phyloP scores from a whole-genome alignment of 2,113 vertebrate genomes.

The Malaclemys terrapin region DNA sequence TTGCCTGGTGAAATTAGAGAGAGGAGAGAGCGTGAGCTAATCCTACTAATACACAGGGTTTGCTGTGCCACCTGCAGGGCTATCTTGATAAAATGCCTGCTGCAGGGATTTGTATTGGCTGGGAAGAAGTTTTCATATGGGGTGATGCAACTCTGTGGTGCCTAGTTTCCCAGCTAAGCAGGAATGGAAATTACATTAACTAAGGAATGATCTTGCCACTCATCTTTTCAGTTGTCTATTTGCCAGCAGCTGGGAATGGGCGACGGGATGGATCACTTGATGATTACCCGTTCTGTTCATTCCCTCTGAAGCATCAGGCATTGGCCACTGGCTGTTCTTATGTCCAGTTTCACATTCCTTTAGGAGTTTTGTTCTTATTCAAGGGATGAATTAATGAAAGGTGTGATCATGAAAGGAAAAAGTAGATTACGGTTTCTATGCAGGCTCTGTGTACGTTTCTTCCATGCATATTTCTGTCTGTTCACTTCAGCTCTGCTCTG shows the following conservation, averaged over 20 bases:
- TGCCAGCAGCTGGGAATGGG: no score
- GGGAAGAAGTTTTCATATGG: neutral
- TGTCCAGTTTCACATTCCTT: neutral
- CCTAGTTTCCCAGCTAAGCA: neutral
- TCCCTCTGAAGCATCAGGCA: no score
- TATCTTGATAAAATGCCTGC: slow-evolving; percentile 41
- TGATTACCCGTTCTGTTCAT: no score
- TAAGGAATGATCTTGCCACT: neutral
- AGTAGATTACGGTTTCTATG: neutral
- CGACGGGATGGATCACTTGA: no score
- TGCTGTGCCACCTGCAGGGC: slow-evolving; percentile 79
- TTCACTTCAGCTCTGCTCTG: neutral
- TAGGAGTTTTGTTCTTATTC: neutral
- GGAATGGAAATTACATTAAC: neutral
- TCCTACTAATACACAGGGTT: slow-evolving; percentile 52
- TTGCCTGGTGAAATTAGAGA: neutral
- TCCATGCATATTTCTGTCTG: neutral
- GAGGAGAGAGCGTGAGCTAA: neutral
- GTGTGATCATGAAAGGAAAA: neutral
- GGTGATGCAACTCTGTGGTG: neutral
- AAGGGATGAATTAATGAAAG: neutral
- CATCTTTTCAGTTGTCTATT: neutral
- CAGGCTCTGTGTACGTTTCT: neutral
- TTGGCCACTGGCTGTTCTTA: no score
- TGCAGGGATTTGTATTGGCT: neutral